A percentile compares a stretch with the other conserved stretches of the same genome.
These are phyloP conservation scores for Equus przewalskii DNA, from an alignment of 2,113 vertebrate species.

Conservation along the genomic window DNA sequence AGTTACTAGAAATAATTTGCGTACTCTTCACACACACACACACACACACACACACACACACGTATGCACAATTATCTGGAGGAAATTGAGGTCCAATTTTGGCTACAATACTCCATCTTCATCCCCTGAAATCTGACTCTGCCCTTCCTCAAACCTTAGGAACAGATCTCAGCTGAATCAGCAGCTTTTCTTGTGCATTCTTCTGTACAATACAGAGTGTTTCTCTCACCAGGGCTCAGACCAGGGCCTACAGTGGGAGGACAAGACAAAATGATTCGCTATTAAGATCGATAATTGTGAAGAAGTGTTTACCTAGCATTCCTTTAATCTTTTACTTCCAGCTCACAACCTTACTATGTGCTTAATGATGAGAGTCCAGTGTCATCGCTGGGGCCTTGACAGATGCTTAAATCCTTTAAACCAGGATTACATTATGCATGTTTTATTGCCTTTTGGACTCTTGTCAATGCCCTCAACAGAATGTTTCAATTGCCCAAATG, in stretches of 20 bases:
- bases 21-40: not conserved
- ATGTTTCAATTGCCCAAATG: conserved; percentile 75
- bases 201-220: not conserved
- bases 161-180: not conserved
- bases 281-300: not conserved
- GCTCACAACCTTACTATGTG: not conserved
- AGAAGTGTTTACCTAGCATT: conserved; percentile 26
- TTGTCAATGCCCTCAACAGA: conserved; percentile 55
- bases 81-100: not conserved
- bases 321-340: conserved; percentile 57
- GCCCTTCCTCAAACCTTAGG: not conserved
- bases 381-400: conserved; percentile 69
- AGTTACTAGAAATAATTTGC: conserved; percentile 2
- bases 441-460: conserved; percentile 70
- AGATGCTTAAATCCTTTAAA: conserved; percentile 80
- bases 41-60: not conserved
- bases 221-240: not conserved
- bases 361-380: conserved; percentile 65
- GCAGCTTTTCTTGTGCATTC: not conserved
- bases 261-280: not conserved
- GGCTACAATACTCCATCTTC: not conserved
- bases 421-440: conserved; percentile 69
- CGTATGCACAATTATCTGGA: not conserved
- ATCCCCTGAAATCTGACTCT: not conserved
- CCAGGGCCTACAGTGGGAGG: not conserved